A percentile compares a stretch with the other conserved stretches of the same genome.
phyloP scores from a whole-genome alignment of 2,113 vertebrate genomes.

The Microtus pennsylvanicus region DNA sequence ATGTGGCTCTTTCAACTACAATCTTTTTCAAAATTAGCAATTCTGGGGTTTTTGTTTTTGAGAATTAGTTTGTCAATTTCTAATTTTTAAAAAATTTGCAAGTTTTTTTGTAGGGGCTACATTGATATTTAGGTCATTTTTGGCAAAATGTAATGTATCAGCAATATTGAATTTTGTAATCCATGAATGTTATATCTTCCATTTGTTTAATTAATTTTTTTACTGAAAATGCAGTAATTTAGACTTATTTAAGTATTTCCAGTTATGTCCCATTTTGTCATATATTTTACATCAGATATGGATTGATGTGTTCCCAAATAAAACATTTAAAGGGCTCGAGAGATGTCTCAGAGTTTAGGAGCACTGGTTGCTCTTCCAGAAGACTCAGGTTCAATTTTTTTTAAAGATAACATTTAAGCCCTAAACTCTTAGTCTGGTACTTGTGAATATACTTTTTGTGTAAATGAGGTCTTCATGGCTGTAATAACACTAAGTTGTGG shows the following conservation, averaged over 20 bases:
- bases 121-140: slow-evolving; percentile 21
- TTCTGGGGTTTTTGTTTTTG: neutral
- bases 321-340: neutral
- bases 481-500: neutral
- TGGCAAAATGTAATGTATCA: neutral
- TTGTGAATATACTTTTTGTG: neutral
- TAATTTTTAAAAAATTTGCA: neutral
- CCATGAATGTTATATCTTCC: neutral
- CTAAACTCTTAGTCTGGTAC: neutral
- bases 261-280: neutral
- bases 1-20: neutral
- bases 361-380: neutral
- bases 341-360: neutral
- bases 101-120: neutral
- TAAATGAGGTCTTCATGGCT: neutral
- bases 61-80: neutral
- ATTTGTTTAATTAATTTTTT: slow-evolving; percentile 1
- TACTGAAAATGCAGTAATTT: neutral
- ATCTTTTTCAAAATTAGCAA: slow-evolving; percentile 14
- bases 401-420: neutral
- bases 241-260: neutral
- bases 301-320: slow-evolving; percentile 5
- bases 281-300: neutral
- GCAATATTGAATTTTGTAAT: neutral
- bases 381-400: neutral